These are phyloP conservation scores for Atethmia centrago DNA, from an alignment of 2,888 invertebrate species.

Conservation along the genomic window DNA sequence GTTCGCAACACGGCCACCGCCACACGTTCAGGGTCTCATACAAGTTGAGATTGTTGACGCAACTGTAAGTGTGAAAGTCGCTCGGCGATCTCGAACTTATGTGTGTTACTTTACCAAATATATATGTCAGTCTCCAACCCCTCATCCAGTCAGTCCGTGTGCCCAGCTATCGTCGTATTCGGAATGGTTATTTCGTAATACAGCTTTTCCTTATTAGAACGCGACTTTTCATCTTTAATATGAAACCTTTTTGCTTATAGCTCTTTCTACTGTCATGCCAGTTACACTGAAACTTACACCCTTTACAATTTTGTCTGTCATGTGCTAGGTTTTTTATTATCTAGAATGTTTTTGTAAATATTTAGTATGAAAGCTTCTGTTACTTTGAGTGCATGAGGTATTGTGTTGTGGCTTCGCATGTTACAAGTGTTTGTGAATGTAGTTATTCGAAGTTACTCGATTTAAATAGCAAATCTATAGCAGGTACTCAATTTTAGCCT, in stretches of 20 bases:
- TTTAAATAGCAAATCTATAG: constrained; percentile 47
- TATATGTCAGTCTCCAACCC: constrained; percentile 80
- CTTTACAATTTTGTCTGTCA: constrained; percentile 57
- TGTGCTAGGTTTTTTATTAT: constrained; percentile 60
- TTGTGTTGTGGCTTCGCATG: constrained; percentile 78
- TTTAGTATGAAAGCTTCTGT: constrained; percentile 68
- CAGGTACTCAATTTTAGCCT: constrained; percentile 25
- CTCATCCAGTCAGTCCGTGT: constrained; percentile 82
- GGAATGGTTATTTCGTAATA: constrained; percentile 78
- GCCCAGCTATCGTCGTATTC: constrained; percentile 82
- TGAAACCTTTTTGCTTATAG: constrained; percentile 62
- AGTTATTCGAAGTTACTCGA: constrained; percentile 53
- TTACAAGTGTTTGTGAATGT: constrained; percentile 63
- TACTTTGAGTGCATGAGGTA: constrained; percentile 74
- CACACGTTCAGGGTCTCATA: constrained; percentile 86
- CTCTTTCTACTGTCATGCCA: constrained; percentile 55
- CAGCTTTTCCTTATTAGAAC: constrained; percentile 73
- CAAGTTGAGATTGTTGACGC: constrained; percentile 89
- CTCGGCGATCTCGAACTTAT: constrained; percentile 83
- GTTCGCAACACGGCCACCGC: constrained; percentile 83
- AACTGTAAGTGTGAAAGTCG: constrained; percentile 90
- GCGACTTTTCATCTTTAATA: constrained; percentile 50
- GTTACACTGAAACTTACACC: constrained; percentile 53
- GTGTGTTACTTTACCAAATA: constrained; percentile 86
- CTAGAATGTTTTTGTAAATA: constrained; percentile 63